These are phyloP conservation scores for Tupaia tana DNA, from an alignment of 2,113 vertebrate genomes.

Conservation along the genomic window DNA sequence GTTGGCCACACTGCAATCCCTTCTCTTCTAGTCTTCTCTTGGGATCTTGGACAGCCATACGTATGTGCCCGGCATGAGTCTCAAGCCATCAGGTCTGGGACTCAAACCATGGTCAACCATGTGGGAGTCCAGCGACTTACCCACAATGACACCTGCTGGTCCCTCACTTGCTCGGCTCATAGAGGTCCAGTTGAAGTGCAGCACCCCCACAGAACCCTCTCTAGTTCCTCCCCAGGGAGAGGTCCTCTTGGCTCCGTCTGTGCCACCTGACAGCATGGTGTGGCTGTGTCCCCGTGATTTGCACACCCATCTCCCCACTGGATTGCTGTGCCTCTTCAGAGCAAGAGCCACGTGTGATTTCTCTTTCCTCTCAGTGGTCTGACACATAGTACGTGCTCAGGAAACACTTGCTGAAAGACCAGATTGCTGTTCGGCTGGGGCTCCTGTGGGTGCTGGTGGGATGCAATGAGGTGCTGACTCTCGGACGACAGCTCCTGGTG, in stretches of 20 bases:
- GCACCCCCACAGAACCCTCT: neutral
- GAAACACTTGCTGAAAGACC: neutral
- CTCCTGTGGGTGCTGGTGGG: neutral
- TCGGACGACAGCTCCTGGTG: fast-evolving
- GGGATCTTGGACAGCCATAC: too few species aligned
- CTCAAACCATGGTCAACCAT: too few species aligned
- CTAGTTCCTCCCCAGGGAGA: neutral
- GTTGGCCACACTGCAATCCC: too few species aligned
- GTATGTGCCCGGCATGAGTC: too few species aligned
- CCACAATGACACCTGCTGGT: neutral
- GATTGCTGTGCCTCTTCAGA: neutral
- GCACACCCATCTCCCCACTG: neutral
- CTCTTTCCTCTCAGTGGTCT: neutral
- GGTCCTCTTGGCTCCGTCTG: neutral
- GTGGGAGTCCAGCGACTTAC: too few species aligned
- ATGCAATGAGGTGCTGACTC: neutral
- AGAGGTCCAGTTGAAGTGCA: neutral
- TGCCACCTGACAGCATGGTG: neutral
- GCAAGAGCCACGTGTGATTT: neutral
- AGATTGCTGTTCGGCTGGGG: neutral
- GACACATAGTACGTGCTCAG: neutral
- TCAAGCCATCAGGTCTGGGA: too few species aligned
- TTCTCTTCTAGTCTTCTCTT: too few species aligned
- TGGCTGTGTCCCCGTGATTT: neutral
- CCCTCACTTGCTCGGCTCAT: neutral